Evolutionary conservation across 1,140 invertebrate genomes (phyloP), one percentile per base, ranked within the genome.

Genomic region (Artemia franciscana): DNA sequence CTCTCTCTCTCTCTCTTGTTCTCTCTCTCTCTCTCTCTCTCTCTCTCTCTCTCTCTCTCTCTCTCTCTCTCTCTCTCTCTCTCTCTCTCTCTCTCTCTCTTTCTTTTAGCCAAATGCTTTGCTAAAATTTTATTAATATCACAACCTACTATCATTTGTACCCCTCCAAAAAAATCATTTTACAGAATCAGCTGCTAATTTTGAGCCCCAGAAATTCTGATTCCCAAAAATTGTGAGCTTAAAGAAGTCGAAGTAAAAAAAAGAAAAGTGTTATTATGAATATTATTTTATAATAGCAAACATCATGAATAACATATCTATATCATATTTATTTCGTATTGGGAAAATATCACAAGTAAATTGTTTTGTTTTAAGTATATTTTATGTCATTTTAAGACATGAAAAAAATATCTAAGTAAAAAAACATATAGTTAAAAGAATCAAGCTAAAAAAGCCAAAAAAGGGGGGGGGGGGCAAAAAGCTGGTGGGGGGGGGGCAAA

Each of bases 21-120:
- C 24, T 24, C 26, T 58, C 21, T 62, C 18, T 56, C 15, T 18
- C 28, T 23, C 21, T 23, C 4, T 21, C 23, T 63, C 15, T 3
- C 12, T 57, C n/a, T 18, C 24, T 25, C 26, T 62, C 23, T 7
- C 24, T 7, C 26, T 58, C 30, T 51, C 28, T 12, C 56, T 51
- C 9, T 4, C 21, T 27, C n/a, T n/a, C n/a, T 25, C 28, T 62
- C 21, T 57, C 25, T 60, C 62, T 65, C 60, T 24, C 28, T 5
- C 58, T 24, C 3, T 57, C 15, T 24, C 5, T 59, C 27, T 58
- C 24, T 39, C 25, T 60, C 56, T 26, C 57, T 58, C n/a, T 62
- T 60, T 60, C 7, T 25, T n/a, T 60, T 26, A 15, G 9, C 7
- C 7, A 58, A 15, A n/a, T 21, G 23, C 9, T 58, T 58, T 7